A percentile compares a stretch with the other conserved stretches of the same genome.
Conservation (phyloP, 92 coral and sea anemone species). For the Epizoanthus illoricatus region DNA sequence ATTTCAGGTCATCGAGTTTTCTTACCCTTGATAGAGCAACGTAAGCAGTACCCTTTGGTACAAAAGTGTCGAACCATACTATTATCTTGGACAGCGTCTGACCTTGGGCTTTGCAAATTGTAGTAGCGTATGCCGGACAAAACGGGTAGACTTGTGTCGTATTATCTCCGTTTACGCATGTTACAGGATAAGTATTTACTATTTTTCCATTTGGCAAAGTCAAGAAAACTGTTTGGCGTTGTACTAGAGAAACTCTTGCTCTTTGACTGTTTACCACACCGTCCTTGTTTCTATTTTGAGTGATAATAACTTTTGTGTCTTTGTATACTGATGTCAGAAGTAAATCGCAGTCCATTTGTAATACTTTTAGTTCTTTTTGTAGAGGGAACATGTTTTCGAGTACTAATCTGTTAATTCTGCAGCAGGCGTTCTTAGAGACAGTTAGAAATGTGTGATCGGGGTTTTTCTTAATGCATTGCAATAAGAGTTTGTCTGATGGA, state of each 20-base stretch:
- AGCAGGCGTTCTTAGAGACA: neutral
- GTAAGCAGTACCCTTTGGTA: slow-evolving; percentile 13
- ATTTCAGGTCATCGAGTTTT: slow-evolving; percentile 8
- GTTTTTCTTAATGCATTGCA: no score
- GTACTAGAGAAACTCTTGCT: slow-evolving; percentile 14
- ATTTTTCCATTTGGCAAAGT: slow-evolving; percentile 22
- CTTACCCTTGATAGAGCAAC: slow-evolving; percentile 43
- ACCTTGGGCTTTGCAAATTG: no score
- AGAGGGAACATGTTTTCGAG: neutral
- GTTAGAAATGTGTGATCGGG: slow-evolving; percentile 20
- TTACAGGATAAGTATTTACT: slow-evolving; percentile 22
- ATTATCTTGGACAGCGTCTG: slow-evolving; percentile 12
- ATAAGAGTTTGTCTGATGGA: no score
- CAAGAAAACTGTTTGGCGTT: slow-evolving; percentile 25
- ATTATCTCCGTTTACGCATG: neutral
- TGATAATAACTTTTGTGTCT: slow-evolving; percentile 21
- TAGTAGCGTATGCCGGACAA: slow-evolving; percentile 15
- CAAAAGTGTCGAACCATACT: slow-evolving; percentile 9
- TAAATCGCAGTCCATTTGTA: slow-evolving; percentile 12
- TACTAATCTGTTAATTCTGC: neutral
- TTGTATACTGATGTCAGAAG: neutral
- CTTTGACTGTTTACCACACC: slow-evolving; percentile 52
- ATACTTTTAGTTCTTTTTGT: neutral
- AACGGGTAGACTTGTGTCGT: slow-evolving; percentile 20
- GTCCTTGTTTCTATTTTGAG: slow-evolving; percentile 39